Conservation (phyloP, 2,797 vertebrate species). For the Cossypha heuglini region DNA sequence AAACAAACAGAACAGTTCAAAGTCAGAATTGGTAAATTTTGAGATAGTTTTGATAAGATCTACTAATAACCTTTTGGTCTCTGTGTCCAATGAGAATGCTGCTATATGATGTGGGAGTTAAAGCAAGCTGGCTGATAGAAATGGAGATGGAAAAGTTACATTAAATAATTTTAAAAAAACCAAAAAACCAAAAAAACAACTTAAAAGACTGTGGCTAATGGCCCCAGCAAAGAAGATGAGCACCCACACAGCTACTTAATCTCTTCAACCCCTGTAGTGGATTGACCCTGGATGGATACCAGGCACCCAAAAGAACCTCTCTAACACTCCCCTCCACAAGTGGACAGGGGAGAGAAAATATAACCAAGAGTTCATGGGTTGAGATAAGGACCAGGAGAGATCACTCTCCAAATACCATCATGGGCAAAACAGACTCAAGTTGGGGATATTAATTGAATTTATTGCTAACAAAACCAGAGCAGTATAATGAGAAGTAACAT, state of each 20-base stretch:
- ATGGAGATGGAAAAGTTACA: not conserved
- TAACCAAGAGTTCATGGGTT: not conserved
- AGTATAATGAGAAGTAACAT: not conserved
- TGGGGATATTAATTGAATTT: not conserved
- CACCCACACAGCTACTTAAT: not conserved
- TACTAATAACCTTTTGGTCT: not conserved
- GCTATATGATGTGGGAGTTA: not conserved
- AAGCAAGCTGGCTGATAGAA: not conserved
- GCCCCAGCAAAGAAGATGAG: not conserved
- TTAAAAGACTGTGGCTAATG: not conserved
- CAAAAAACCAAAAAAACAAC: not conserved
- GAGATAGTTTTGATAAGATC: not conserved
- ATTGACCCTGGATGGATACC: not conserved
- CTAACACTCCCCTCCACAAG: not conserved
- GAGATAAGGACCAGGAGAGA: not conserved
- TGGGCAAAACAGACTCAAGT: not conserved
- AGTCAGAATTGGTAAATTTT: not conserved
- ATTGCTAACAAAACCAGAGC: not conserved
- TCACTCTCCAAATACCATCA: accelerated
- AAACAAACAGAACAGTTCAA: not conserved
- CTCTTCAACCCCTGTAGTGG: not conserved
- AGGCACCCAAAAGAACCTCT: not conserved
- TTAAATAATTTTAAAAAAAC: no score
- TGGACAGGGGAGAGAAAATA: not conserved
- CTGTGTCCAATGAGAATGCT: not conserved